Conservation (phyloP, 64 coral and sea anemone species). For the Hydrozoanthus tunicans region DNA sequence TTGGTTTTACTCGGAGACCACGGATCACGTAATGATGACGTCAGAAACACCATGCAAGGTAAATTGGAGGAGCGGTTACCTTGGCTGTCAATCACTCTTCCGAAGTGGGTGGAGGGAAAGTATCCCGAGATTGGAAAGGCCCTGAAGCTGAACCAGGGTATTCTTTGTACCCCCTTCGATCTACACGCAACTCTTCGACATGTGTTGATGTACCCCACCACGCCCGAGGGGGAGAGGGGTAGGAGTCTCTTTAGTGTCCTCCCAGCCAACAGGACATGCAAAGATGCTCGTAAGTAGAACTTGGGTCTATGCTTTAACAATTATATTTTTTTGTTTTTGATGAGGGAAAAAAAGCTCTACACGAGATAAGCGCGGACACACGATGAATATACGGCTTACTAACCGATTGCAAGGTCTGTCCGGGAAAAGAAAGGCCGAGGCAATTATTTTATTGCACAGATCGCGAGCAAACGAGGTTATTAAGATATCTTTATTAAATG, state of each 20-base stretch:
- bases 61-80: conserved; percentile 95
- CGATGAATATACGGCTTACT: no score
- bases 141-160: conserved; percentile 63
- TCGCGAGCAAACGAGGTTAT: no score
- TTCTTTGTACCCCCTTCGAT: conserved; percentile 84
- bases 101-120: conserved; percentile 68
- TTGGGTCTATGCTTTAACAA: no score
- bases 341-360: no score
- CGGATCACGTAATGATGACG: conserved; percentile 84
- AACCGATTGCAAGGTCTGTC: no score
- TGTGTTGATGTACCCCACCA: conserved; percentile 70
- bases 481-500: no score
- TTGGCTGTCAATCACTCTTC: conserved; percentile 83
- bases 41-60: conserved; percentile 90
- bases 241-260: conserved; percentile 66
- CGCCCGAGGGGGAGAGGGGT: conserved; percentile 67
- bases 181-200: conserved; percentile 83
- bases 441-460: no score
- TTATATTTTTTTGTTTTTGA: no score
- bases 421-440: no score
- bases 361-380: no score
- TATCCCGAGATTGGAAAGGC: conserved; percentile 67
- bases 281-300: conserved; percentile 69
- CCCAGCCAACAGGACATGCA: conserved; percentile 50
- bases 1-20: conserved; percentile 87